These are phyloP conservation scores for Sigmodon hispidus DNA, from an alignment of 2,113 vertebrate species.

Conservation along the genomic window DNA sequence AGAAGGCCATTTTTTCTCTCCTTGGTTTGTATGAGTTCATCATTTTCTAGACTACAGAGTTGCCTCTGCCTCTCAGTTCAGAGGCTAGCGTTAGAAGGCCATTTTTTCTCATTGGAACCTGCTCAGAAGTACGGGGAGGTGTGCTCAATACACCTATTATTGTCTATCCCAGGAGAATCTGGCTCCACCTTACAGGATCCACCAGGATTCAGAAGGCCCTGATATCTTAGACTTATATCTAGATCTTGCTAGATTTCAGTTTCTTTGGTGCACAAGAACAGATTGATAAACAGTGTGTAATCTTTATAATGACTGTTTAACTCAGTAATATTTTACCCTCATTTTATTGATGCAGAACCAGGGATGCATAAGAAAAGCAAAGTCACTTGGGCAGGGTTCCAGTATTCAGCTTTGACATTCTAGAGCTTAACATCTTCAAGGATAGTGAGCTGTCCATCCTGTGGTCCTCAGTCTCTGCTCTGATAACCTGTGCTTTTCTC, in stretches of 20 bases:
- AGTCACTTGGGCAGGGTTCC: neutral
- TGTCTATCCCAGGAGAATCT: neutral
- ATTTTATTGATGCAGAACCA: neutral
- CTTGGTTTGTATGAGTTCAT: neutral
- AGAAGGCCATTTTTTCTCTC: neutral
- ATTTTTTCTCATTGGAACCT: neutral
- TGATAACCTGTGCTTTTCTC: neutral
- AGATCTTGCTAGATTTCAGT: neutral
- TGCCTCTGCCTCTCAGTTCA: neutral
- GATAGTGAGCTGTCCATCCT: too few relatives aligned
- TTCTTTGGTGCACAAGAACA: neutral
- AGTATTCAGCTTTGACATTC: neutral
- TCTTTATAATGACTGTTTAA: neutral
- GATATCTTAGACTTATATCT: neutral
- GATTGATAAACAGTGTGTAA: neutral
- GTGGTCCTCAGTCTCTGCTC: neutral
- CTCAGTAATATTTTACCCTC: neutral
- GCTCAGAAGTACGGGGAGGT: neutral
- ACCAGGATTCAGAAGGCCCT: neutral
- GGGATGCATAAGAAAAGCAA: neutral
- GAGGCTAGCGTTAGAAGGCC: neutral
- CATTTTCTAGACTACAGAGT: neutral
- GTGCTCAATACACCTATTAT: too few relatives aligned
- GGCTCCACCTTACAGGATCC: neutral
- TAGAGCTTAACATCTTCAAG: neutral